Evolutionary conservation across 2,797 vertebrate species (phyloP).

Genomic region (Amphiprion clarkii): DNA sequence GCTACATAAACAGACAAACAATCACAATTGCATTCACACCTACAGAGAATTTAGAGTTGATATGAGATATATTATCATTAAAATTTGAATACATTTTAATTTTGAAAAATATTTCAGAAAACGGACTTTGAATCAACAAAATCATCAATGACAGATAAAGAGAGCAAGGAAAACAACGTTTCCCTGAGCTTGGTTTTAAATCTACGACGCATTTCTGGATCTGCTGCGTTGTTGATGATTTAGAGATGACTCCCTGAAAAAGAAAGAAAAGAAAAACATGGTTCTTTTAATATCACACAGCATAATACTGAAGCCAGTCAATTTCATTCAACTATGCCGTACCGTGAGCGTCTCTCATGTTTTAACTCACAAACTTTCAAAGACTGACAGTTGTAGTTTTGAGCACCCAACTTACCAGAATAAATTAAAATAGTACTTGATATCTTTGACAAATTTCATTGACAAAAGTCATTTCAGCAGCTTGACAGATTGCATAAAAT

Average conservation of each 20-base stretch:
- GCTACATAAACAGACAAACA: no score
- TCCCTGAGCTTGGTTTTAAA: neutral
- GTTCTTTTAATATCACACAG: neutral
- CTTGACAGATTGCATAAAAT: no score
- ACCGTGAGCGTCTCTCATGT: neutral
- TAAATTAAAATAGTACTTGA: no score
- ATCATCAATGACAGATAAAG: neutral
- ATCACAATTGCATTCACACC: no score
- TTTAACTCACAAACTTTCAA: no score
- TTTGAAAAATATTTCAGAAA: neutral
- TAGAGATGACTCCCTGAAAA: slow-evolving; percentile 23
- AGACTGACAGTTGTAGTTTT: no score
- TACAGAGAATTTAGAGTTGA: no score
- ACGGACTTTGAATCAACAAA: neutral
- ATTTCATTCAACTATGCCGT: neutral
- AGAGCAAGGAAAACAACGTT: neutral
- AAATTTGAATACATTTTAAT: neutral
- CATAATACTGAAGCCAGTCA: no score
- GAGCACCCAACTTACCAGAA: no score
- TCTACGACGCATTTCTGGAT: slow-evolving; percentile 1
- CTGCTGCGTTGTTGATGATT: neutral
- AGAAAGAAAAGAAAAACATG: neutral
- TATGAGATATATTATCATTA: neutral
- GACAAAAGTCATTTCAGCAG: no score
- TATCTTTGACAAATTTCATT: no score